Evolutionary conservation across 2,113 vertebrate species (phyloP).

Genomic region (Microcebus lehilahytsara): DNA sequence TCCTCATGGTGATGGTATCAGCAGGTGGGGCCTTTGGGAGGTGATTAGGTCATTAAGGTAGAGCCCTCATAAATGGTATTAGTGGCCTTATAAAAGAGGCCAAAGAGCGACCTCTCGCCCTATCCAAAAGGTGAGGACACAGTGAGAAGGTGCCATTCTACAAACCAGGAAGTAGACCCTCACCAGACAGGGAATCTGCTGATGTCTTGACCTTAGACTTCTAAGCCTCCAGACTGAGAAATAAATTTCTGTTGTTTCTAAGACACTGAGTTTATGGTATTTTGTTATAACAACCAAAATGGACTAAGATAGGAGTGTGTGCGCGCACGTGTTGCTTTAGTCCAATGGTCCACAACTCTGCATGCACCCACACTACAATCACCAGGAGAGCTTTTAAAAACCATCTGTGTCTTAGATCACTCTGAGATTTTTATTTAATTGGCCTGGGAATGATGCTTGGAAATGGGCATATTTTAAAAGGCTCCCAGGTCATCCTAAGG

Average conservation of each 20-base stretch:
- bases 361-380: background rate
- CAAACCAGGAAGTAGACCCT: background rate
- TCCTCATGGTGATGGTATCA: background rate
- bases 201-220: background rate
- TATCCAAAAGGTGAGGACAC: background rate
- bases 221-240: background rate
- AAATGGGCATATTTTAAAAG: background rate
- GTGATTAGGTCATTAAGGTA: background rate
- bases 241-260: background rate
- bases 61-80: background rate
- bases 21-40: background rate
- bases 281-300: background rate
- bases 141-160: background rate
- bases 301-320: too few species aligned
- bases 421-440: background rate
- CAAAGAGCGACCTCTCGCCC: background rate
- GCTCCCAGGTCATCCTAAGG: background rate
- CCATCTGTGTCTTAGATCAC: background rate
- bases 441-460: background rate
- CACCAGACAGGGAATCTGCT: background rate
- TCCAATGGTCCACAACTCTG: background rate
- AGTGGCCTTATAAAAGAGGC: background rate
- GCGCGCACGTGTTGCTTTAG: too few species aligned
- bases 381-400: background rate
- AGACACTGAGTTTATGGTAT: background rate